phyloP scores from a whole-genome alignment of 2,888 invertebrate genomes.

The Mythimna lalbum region DNA sequence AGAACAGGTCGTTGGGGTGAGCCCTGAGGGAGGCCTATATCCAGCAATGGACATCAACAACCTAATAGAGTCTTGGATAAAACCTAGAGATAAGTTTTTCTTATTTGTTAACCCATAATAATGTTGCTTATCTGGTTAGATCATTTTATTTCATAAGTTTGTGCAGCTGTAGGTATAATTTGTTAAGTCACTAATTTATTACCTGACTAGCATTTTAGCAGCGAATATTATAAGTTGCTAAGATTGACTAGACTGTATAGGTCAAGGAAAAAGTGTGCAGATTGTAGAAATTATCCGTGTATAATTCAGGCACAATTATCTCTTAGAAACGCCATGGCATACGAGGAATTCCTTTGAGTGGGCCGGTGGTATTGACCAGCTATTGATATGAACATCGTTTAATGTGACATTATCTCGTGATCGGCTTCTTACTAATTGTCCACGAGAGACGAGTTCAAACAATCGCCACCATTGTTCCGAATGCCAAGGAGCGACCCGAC shows the following conservation, averaged over 20 bases:
- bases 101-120: no score
- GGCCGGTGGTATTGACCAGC: constrained; percentile 33
- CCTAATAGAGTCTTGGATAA: no score
- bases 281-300: constrained; percentile 46
- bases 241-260: constrained; percentile 36
- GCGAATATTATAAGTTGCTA: constrained; percentile 15
- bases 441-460: constrained; percentile 70
- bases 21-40: no score
- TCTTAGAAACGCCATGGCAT: constrained; percentile 34
- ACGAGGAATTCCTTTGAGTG: constrained; percentile 45
- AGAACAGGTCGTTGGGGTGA: no score
- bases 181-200: constrained; percentile 1
- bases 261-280: constrained; percentile 50
- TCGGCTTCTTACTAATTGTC: constrained; percentile 78
- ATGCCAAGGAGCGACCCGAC: constrained; percentile 75
- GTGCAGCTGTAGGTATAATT: constrained; percentile 8
- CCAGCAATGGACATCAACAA: no score
- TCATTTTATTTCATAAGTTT: background rate
- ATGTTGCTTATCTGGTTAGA: no score
- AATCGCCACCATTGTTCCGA: constrained; percentile 82
- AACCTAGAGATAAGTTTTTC: no score
- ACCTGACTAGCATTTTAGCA: constrained; percentile 22
- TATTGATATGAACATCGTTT: constrained; percentile 42
- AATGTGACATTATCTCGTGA: constrained; percentile 68
- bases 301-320: constrained; percentile 33